Conservation (phyloP, 2,113 vertebrate species). For the Tyto alba region DNA sequence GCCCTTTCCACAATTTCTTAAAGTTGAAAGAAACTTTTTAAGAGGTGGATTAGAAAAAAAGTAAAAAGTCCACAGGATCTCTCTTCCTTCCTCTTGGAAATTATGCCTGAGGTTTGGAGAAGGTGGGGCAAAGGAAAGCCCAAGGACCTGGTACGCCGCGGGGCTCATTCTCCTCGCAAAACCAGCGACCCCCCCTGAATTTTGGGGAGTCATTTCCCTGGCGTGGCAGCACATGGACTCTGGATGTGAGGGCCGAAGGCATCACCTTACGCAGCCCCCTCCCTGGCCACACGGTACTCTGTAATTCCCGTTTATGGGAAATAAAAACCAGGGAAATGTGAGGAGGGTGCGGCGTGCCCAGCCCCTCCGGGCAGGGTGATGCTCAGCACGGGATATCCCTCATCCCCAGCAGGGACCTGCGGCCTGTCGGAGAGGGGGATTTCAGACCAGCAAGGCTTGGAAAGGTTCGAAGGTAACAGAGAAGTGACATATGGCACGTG, state of each 20-base stretch:
- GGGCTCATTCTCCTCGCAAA: not conserved
- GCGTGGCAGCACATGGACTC: fast-evolving
- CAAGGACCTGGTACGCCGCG: fast-evolving
- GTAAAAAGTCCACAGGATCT: not conserved
- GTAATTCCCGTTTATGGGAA: not conserved
- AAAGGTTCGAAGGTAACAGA: not conserved
- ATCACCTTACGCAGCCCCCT: fast-evolving
- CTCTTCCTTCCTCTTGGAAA: not conserved
- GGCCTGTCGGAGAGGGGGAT: fast-evolving
- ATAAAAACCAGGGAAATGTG: fast-evolving
- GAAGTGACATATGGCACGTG: not conserved
- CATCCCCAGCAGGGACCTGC: not conserved
- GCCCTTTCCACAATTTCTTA: not conserved
- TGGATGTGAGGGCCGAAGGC: not conserved
- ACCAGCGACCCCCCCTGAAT: not conserved
- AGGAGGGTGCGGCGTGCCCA: fast-evolving
- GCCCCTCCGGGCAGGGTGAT: not conserved
- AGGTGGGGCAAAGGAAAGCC: not conserved
- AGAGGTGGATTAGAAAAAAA: not conserved
- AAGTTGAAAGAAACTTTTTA: not conserved
- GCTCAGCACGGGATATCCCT: fast-evolving
- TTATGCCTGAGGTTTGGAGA: not conserved
- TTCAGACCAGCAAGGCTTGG: not conserved
- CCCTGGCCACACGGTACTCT: not conserved
- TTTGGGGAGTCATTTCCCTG: fast-evolving